Conservation (phyloP, 23 tunicate genomes). For the Ciona savignyi region DNA sequence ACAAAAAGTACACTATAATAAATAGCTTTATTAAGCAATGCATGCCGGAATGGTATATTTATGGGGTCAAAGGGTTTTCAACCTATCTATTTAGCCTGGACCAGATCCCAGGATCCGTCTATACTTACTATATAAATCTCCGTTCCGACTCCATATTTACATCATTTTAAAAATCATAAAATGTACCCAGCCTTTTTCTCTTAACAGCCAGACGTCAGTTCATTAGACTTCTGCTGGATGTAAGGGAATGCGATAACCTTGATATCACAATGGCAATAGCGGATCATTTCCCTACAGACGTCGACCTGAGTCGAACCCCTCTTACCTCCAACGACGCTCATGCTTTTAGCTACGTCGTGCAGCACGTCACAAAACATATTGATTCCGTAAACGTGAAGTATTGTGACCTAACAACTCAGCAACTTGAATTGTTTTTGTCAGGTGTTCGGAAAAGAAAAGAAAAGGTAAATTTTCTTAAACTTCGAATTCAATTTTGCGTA, state of each 20-base stretch:
- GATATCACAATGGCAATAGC: conserved; percentile 20
- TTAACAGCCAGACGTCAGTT: conserved; percentile 1
- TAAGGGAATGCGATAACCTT: conserved; percentile 30
- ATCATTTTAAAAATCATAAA: no score
- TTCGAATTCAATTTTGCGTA: neutral
- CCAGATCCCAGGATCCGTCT: no score
- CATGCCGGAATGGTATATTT: no score
- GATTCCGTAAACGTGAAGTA: conserved; percentile 16
- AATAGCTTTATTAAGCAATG: no score
- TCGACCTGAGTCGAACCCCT: conserved; percentile 9
- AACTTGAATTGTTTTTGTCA: neutral
- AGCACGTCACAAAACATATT: conserved; percentile 1
- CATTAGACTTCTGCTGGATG: conserved; percentile 10
- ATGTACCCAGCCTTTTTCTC: no score
- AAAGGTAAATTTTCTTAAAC: neutral
- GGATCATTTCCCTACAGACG: conserved; percentile 14
- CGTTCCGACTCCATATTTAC: no score
- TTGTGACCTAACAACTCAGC: conserved; percentile 19
- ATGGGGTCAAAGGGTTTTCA: no score
- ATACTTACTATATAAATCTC: no score
- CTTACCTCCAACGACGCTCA: conserved; percentile 31
- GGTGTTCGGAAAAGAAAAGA: neutral
- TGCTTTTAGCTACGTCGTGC: conserved; percentile 19
- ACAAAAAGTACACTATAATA: no score
- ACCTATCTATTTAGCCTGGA: no score